Evolutionary conservation across 2,797 vertebrate species (phyloP).

Genomic region (Brotula barbata): DNA sequence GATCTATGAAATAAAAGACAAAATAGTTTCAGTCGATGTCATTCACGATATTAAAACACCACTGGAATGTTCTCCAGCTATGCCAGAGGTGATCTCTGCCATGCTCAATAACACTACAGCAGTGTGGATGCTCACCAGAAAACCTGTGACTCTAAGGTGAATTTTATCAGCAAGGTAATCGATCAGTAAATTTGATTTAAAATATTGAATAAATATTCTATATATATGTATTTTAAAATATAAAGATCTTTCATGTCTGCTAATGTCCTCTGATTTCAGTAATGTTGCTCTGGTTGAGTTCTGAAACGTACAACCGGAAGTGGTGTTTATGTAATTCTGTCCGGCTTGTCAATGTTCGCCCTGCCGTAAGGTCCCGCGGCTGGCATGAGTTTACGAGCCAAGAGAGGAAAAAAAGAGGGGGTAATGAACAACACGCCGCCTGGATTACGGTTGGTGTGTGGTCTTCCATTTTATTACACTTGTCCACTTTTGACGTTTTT

Average conservation of each 20-base stretch:
- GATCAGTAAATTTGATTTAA: no score
- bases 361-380: slow-evolving; percentile 37
- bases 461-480: slow-evolving; percentile 60
- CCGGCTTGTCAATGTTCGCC: slow-evolving; percentile 26
- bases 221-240: no score
- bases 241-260: no score
- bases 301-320: slow-evolving; percentile 39
- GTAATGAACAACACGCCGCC: slow-evolving; percentile 78
- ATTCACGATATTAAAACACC: no score
- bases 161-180: no score
- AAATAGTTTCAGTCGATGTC: neutral
- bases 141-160: no score
- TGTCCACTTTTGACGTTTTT: slow-evolving; percentile 24
- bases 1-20: slow-evolving; percentile 28
- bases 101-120: no score
- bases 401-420: slow-evolving; percentile 66
- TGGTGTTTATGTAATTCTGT: rapidly evolving
- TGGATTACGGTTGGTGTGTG: slow-evolving; percentile 83
- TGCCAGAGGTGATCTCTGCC: no score
- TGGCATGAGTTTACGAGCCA: slow-evolving; percentile 61
- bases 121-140: no score
- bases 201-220: no score
- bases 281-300: slow-evolving; percentile 21
- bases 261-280: no score
- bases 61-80: no score